Evolutionary conservation across 2,888 invertebrate species (phyloP).

Genomic region (Platerodrilus igneus): DNA sequence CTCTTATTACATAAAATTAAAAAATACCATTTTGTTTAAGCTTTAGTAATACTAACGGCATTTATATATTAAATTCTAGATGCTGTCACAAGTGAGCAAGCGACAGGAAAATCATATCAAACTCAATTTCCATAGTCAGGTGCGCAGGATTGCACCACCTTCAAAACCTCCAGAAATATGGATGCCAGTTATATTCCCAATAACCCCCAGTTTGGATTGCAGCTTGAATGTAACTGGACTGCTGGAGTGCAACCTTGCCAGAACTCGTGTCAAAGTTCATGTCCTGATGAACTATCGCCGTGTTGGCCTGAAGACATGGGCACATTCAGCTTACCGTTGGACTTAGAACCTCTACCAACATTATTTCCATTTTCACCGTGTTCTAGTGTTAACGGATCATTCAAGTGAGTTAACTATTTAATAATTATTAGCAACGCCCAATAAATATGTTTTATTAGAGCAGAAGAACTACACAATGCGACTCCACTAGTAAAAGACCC

Average conservation of each 20-base stretch:
- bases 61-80: not conserved
- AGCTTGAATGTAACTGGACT: conserved; percentile 49
- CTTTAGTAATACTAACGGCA: too few species aligned
- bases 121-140: conserved; percentile 25
- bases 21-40: too few species aligned
- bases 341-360: conserved; percentile 81
- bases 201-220: conserved; percentile 63
- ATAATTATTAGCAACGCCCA: too few species aligned
- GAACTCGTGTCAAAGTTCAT: conserved; percentile 44
- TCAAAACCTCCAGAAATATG: conserved; percentile 46
- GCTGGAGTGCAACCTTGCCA: conserved; percentile 41
- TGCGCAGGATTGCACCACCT: conserved; percentile 25
- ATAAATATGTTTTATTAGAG: conserved; percentile 21
- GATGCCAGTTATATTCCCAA: conserved; percentile 61
- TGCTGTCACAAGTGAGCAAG: not conserved
- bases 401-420: conserved; percentile 33
- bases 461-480: conserved; percentile 22
- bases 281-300: conserved; percentile 46
- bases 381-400: conserved; percentile 50
- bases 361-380: conserved; percentile 85
- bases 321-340: conserved; percentile 79
- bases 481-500: conserved; percentile 29
- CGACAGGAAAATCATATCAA: conserved; percentile 17
- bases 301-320: conserved; percentile 70
- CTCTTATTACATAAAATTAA: too few species aligned